Conservation (phyloP, 1,140 invertebrate species). For the Plodia interpunctella region DNA sequence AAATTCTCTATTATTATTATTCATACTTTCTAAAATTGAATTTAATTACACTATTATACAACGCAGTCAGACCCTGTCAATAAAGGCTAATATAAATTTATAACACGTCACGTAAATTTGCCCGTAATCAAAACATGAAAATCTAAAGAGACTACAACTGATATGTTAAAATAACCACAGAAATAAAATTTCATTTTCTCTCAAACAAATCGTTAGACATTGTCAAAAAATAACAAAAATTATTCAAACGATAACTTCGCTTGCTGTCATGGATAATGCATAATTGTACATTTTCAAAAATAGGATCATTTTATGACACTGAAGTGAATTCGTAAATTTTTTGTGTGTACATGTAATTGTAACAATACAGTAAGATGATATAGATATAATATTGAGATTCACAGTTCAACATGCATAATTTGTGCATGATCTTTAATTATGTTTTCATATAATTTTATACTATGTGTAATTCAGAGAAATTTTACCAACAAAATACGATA, state of each 20-base stretch:
- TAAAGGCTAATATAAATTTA: slow-evolving; percentile 63
- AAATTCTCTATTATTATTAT: slow-evolving; percentile 68
- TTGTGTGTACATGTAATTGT: no score
- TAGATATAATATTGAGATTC: no score
- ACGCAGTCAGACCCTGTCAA: slow-evolving; percentile 70
- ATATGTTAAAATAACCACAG: neutral
- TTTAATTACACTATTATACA: slow-evolving; percentile 68
- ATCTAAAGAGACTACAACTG: no score
- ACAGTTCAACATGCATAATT: no score
- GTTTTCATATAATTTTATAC: no score
- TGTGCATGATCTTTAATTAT: no score
- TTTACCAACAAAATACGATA: no score
- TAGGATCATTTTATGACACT: neutral
- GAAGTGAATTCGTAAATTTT: neutral
- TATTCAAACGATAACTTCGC: no score
- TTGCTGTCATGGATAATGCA: neutral
- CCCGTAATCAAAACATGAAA: slow-evolving; percentile 1
- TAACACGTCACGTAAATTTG: slow-evolving; percentile 27
- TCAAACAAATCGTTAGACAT: no score
- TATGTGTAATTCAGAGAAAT: no score
- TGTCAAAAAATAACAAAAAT: no score
- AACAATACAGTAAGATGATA: no score
- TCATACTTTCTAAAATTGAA: slow-evolving; percentile 67
- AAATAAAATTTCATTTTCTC: neutral
- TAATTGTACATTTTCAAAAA: neutral